Conservation (phyloP, 1,140 invertebrate genomes). For the Mesaphorura yosii region DNA sequence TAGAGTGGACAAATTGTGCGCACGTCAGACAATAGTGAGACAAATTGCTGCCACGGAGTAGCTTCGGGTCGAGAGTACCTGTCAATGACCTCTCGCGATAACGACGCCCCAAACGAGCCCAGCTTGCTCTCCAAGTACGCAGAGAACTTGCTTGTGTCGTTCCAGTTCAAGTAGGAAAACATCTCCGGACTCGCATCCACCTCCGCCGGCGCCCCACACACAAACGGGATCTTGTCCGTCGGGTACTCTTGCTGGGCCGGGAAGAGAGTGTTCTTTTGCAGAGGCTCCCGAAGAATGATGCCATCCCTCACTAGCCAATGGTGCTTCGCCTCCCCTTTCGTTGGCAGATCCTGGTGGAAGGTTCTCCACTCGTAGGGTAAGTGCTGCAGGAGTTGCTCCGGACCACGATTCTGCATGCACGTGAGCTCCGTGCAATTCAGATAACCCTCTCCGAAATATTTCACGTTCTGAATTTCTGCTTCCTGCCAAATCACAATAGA, state of each 20-base stretch:
- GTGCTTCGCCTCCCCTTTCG: conserved; percentile 44
- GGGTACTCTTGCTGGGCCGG: background rate
- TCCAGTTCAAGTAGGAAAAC: conserved; percentile 25
- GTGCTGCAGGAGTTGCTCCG: conserved; percentile 49
- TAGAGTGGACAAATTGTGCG: conserved; percentile 64
- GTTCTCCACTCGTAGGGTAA: conserved; percentile 57
- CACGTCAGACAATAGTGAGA: conserved; percentile 60
- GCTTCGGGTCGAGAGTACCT: conserved; percentile 23
- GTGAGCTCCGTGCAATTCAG: conserved; percentile 37
- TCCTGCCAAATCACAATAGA: conserved; percentile 32
- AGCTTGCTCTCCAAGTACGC: conserved; percentile 23
- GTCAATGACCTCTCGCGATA: conserved; percentile 19
- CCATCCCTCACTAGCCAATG: conserved; percentile 66
- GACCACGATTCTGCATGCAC: conserved; percentile 34
- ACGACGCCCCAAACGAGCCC: conserved; percentile 14
- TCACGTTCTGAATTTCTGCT: conserved; percentile 47
- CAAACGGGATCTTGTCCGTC: conserved; percentile 8
- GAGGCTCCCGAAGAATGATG: conserved; percentile 44
- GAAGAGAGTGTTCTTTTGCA: background rate
- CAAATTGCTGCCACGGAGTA: conserved; percentile 28
- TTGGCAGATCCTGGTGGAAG: conserved; percentile 47
- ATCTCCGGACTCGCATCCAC: conserved; percentile 24
- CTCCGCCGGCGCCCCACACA: conserved; percentile 17
- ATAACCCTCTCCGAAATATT: conserved; percentile 46
- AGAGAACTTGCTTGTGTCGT: conserved; percentile 15